Evolutionary conservation across 2,113 vertebrate species (phyloP).

Genomic region (Neoarius graeffei): DNA sequence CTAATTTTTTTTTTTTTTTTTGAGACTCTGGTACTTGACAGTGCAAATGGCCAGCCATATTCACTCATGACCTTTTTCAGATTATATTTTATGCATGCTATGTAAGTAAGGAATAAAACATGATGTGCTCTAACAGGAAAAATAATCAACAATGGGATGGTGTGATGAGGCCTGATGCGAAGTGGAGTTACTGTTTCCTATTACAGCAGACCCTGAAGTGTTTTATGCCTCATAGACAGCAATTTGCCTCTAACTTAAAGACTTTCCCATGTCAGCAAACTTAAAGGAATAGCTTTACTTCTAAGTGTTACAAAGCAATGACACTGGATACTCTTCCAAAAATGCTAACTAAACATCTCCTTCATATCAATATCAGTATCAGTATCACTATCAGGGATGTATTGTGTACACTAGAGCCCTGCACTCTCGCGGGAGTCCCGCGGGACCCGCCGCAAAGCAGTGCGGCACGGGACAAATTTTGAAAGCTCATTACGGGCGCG

Average conservation of each 20-base stretch:
- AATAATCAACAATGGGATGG: neutral
- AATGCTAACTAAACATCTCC: neutral
- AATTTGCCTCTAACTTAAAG: neutral
- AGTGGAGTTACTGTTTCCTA: neutral
- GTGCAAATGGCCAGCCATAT: neutral
- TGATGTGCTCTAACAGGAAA: neutral
- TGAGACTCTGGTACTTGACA: neutral
- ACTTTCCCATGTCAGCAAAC: neutral
- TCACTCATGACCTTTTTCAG: neutral
- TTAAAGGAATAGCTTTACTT: too few species aligned
- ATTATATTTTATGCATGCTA: neutral
- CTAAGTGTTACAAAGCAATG: neutral
- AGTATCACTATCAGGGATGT: too few species aligned
- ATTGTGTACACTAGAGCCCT: too few species aligned
- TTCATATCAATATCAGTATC: neutral
- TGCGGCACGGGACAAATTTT: too few species aligned
- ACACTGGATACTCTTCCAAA: neutral
- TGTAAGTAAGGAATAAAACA: neutral
- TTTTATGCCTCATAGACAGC: neutral
- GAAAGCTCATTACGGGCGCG: too few species aligned
- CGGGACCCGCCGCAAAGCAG: too few species aligned
- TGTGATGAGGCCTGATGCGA: neutral
- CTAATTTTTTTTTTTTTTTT: neutral
- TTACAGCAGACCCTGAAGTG: neutral
- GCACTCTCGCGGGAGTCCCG: too few species aligned